Conservation (phyloP, 2,888 invertebrate genomes). For the Drosophila prostipennis region DNA sequence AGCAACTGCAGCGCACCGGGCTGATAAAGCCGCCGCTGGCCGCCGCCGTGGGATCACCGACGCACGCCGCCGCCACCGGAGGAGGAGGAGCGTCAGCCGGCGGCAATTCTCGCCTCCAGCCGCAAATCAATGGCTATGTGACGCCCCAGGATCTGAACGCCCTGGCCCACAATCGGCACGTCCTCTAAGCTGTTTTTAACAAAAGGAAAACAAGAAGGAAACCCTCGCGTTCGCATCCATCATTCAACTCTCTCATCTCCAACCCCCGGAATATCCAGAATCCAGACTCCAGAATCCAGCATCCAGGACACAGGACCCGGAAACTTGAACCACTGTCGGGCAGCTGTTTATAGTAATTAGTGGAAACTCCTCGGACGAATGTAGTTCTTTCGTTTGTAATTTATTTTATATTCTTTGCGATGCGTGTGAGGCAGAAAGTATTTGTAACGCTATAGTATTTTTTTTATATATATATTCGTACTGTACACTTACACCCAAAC, state of each 20-base stretch:
- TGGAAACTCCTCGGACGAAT: constrained; percentile 21
- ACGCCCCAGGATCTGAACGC: constrained; percentile 79
- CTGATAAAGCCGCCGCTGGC: constrained; percentile 49
- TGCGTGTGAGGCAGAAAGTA: constrained; percentile 26
- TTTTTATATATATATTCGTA: constrained; percentile 42
- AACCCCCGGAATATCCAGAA: not conserved
- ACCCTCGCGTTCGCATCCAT: constrained; percentile 5
- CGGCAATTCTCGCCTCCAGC: constrained; percentile 28
- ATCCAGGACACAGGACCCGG: not conserved
- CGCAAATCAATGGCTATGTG: constrained; percentile 76
- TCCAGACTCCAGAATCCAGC: not conserved
- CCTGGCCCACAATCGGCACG: constrained; percentile 73
- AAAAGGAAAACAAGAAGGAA: not conserved
- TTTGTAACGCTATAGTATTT: constrained; percentile 54
- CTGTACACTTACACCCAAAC: constrained; percentile 29
- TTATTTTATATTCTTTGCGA: constrained; percentile 41
- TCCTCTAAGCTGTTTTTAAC: constrained; percentile 44
- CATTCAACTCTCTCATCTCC: not conserved
- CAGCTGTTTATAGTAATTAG: constrained; percentile 42
- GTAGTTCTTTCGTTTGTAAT: constrained; percentile 25
- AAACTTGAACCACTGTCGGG: constrained; percentile 15
- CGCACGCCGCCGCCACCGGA: constrained; percentile 7
- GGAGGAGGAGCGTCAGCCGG: constrained; percentile 4
- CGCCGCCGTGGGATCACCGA: constrained; percentile 6
- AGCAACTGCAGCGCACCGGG: constrained; percentile 59